These are phyloP conservation scores for Falco rusticolus DNA, from an alignment of 2,797 vertebrate species.

Conservation along the genomic window DNA sequence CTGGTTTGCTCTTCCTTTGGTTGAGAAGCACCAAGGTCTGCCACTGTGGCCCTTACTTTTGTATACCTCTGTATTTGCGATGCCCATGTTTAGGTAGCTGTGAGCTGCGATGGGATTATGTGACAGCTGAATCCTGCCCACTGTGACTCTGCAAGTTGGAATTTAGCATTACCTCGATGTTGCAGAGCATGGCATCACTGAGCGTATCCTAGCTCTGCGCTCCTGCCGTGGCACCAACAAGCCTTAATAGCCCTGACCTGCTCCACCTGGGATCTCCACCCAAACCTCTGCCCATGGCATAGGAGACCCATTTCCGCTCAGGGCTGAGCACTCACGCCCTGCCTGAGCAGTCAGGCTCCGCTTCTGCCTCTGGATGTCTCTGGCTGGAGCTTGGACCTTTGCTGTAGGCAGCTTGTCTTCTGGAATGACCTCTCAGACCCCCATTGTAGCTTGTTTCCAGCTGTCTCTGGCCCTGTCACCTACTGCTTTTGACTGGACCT, in stretches of 20 bases:
- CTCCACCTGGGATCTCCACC: background rate
- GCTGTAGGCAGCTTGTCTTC: background rate
- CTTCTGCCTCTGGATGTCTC: background rate
- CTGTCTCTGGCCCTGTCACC: background rate
- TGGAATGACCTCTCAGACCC: background rate
- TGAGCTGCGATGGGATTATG: background rate
- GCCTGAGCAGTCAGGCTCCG: background rate
- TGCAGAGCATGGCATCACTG: background rate
- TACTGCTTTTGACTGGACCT: background rate
- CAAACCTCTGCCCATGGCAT: background rate
- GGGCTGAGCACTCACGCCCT: background rate
- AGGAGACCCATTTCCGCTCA: background rate
- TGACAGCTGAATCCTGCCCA: background rate
- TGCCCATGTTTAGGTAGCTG: background rate
- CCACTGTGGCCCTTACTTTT: background rate
- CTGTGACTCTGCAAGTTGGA: background rate
- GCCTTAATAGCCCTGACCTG: background rate
- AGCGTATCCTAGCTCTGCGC: background rate
- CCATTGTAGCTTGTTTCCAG: rapidly evolving
- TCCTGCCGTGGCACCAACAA: background rate
- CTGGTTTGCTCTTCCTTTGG: background rate
- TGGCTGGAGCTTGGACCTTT: background rate
- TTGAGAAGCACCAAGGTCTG: background rate
- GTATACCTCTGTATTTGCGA: background rate
- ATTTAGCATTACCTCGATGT: background rate